Evolutionary conservation across 2,797 vertebrate species (phyloP).

Genomic region (Capromys pilorides): DNA sequence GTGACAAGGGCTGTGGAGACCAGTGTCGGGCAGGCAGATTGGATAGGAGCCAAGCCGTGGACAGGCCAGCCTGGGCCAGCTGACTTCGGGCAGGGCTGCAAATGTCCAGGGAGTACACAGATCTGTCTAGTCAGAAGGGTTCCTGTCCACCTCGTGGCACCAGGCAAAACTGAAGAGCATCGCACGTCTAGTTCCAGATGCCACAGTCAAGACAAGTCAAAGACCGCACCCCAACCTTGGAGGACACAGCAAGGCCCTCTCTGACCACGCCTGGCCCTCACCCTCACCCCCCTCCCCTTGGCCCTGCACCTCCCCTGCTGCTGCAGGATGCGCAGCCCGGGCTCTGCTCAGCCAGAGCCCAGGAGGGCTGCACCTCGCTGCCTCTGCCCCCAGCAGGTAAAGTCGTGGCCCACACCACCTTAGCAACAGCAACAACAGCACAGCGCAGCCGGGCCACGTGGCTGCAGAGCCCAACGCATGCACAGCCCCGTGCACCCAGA

Average conservation of each 20-base stretch:
- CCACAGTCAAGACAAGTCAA: background rate
- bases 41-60: background rate
- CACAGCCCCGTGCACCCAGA: background rate
- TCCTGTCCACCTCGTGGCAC: background rate
- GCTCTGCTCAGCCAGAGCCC: background rate
- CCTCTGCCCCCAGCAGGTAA: background rate
- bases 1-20: background rate
- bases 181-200: background rate
- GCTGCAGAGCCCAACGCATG: background rate
- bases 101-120: too few relatives aligned
- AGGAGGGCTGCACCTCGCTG: background rate
- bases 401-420: too few relatives aligned
- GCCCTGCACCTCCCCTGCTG: background rate
- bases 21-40: background rate
- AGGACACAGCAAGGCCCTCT: background rate
- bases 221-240: background rate
- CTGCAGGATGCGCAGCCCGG: background rate
- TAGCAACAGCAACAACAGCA: too few relatives aligned
- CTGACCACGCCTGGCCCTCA: background rate
- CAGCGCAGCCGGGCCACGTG: background rate
- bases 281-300: background rate
- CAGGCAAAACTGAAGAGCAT: background rate
- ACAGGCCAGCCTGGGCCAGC: background rate
- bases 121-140: background rate
- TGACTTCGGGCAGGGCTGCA: fast-evolving